Base-by-base conservation (phyloP, 2,888 invertebrate species). In the Athalia circularis region DNA sequence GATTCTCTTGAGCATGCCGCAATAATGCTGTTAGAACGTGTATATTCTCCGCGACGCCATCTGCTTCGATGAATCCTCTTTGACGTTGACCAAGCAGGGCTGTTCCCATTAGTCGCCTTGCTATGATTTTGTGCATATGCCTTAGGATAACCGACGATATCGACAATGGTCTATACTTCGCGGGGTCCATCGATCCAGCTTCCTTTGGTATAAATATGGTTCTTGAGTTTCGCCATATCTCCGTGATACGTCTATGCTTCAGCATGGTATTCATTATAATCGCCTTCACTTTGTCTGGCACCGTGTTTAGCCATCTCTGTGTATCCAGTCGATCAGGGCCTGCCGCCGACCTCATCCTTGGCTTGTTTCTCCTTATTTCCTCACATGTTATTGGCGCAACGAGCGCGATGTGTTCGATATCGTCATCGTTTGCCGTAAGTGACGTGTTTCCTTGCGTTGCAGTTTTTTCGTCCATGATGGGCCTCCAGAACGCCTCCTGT, bases 121-220 rank as follows among this genome's bases (percentile, higher is more conserved):
- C 80, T 4, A 81, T 4, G 52, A 81, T 70, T 13, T 64, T 62
- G 64, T 83, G 79, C 15, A 82, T 59, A 29, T 74, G 54, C 29
- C 83, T 48, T 3, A 68, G 29, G 1, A 80, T 2, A 5, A 80
- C 77, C 11, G 81, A 81, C 0, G 61, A 29, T 5, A 83, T 65
- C 3, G 83, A 65, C 7, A 83, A 52, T 8, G 80, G 80, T 4
- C 80, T 68, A 45, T 52, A 80, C 6, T 11, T 43, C 6, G 29
- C 43, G 6, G 62, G 62, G 8, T 43, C 62, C 29, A 43, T 29
- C 4, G 62, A 43, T 43, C 9, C 9, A 5, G n/a, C 13, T 5
- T 13, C 13, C 4, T 59, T 13, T 1, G 13, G 59, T 59, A 59
- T 59, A 4, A 59, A 13, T 4, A 59, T 13, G 13, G 59, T 59